phyloP scores from a whole-genome alignment of 92 coral and sea anemone species.

The Porites lobata region DNA sequence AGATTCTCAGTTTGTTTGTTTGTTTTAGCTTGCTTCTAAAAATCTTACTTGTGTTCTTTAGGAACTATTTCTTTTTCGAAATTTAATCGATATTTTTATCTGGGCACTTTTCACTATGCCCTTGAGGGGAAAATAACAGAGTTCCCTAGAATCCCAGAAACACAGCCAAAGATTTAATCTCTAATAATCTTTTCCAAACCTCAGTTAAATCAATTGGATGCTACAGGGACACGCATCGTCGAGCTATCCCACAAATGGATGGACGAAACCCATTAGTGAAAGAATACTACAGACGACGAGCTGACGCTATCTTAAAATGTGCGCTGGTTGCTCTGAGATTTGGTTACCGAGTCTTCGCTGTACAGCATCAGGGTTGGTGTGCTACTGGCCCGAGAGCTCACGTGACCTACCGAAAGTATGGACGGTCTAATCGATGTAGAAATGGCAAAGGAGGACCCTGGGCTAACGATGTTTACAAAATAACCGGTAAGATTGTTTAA shows the following conservation, averaged over 20 bases:
- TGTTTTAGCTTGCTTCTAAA: no score
- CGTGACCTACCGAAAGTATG: slow-evolving; percentile 67
- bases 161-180: no score
- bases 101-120: no score
- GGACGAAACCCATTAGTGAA: slow-evolving; percentile 43
- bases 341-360: slow-evolving; percentile 46
- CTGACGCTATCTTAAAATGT: slow-evolving; percentile 49
- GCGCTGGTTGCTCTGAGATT: slow-evolving; percentile 40
- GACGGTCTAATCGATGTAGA: slow-evolving; percentile 57
- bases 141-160: no score
- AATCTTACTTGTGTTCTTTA: no score
- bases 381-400: slow-evolving; percentile 68
- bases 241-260: slow-evolving; percentile 46
- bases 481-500: slow-evolving; percentile 9
- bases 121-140: no score
- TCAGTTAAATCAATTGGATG: slow-evolving; percentile 38
- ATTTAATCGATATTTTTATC: no score
- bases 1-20: no score
- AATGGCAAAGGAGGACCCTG: slow-evolving; percentile 75
- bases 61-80: no score
- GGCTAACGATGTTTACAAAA: slow-evolving; percentile 69
- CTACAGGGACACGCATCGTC: slow-evolving; percentile 45
- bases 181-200: background rate
- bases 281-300: slow-evolving; percentile 30
- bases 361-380: slow-evolving; percentile 71